Base-by-base conservation (phyloP, 1,140 invertebrate genomes). In the Cyphomyrmex costatus region DNA sequence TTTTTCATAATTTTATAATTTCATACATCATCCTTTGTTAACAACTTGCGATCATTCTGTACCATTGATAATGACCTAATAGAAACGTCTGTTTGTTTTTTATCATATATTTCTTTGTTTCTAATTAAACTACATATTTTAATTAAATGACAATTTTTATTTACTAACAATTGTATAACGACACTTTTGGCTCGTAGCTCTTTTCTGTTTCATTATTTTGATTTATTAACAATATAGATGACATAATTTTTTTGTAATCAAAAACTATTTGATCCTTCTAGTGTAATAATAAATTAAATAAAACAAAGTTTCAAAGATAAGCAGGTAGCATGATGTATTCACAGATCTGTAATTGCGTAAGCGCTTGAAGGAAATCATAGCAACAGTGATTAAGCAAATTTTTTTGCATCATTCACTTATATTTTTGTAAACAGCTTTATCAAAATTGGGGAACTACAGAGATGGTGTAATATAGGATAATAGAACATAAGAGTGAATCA, bases 401-500 rank as follows among this genome's bases (percentile, higher is more conserved):
- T 16, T 33, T 36, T 46, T 14, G 2, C 19, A 42, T 42, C 6
- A 70, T 42, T 2, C 14, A 21, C 1, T n/a, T 14, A 70, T 0
- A 58, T 19, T n/a, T 79, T 46, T 14, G 65, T 42, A 53, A 33
- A 78, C 42, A 70, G 16, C 24, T 80, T 70, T 70, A 70, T 42
- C 77, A 21, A 33, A 79, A 14, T 36, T 33, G 49, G 30, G n/a
- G 16, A 68, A 53, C 2, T 24, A 68, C 30, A 14, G 27, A 24
- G n/a, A 53, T 33, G 36, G 3, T 42, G 8, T 42, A 16, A 49
- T 8, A 65, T 65, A 42, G 7, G 8, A 2, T 42, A 65, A 36
- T 36, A n/a, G n/a, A n/a, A n/a, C n/a, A 63, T 30, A 71, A 33
- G 21, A 49, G 21, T 51, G 6, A 49, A 36, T 49, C 8, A 30